These are phyloP conservation scores for Ctenoplectra terminalis DNA, from an alignment of 1,140 invertebrate species.

Conservation along the genomic window DNA sequence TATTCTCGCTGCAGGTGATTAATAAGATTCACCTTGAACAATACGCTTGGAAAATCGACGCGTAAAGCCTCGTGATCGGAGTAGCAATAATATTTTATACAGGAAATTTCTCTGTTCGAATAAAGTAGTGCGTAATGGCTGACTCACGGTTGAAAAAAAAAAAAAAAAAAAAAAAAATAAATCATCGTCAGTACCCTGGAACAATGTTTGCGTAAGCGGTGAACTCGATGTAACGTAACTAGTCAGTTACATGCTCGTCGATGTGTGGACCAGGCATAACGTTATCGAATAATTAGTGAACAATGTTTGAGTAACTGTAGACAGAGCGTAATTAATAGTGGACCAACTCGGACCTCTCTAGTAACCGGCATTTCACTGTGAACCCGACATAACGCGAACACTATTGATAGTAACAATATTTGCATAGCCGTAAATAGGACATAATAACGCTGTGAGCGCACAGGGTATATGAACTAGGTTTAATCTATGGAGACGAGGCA, in stretches of 20 bases:
- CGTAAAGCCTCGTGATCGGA: neutral
- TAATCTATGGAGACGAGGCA: neutral
- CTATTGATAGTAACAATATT: constrained; percentile 12
- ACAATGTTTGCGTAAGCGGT: neutral
- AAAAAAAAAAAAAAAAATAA: no score
- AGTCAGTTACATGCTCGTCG: no score
- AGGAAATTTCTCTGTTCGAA: neutral
- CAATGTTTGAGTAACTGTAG: constrained; percentile 12
- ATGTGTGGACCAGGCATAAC: neutral
- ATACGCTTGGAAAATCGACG: neutral
- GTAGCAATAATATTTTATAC: neutral
- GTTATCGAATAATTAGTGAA: constrained; percentile 38
- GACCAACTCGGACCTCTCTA: neutral
- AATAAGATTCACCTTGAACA: constrained; percentile 41
- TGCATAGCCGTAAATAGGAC: constrained; percentile 3
- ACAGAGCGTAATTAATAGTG: constrained; percentile 19
- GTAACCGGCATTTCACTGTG: neutral
- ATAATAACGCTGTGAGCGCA: no score
- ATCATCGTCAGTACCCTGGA: no score
- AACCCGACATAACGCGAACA: constrained; percentile 3
- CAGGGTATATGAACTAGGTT: neutral
- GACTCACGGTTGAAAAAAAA: neutral
- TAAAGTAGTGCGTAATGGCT: no score
- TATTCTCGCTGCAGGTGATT: constrained; percentile 20
- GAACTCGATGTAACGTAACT: neutral